phyloP scores from a whole-genome alignment of 2,888 invertebrate genomes.

The Caenorhabditis plicata region DNA sequence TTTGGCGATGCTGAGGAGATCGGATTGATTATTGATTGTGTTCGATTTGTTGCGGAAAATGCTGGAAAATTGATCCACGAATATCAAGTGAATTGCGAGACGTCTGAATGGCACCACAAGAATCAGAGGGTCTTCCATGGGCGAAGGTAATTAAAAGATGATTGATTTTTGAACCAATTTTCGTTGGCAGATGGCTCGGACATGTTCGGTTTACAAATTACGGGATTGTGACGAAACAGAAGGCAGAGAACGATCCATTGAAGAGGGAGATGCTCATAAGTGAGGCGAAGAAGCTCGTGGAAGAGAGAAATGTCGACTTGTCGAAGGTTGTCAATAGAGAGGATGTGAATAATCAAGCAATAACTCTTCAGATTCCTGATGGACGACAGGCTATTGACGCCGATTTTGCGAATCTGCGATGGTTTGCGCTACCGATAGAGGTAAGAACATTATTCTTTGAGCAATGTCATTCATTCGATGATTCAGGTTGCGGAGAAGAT shows the following conservation, averaged over 20 bases:
- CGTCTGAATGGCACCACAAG: constrained; percentile 86
- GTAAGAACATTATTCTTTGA: constrained; percentile 63
- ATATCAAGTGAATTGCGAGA: constrained; percentile 82
- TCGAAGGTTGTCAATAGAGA: constrained; percentile 7
- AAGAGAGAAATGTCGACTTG: no score
- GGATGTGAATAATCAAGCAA: constrained; percentile 1
- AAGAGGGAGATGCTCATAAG: not conserved
- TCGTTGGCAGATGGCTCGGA: constrained; percentile 74
- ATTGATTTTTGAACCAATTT: no score
- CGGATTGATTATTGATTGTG: constrained; percentile 73
- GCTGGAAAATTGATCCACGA: constrained; percentile 85
- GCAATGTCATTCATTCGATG: not conserved
- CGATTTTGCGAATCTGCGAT: constrained; percentile 76
- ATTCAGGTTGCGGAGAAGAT: constrained; percentile 14
- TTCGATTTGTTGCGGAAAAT: constrained; percentile 84
- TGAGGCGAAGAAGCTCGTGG: constrained; percentile 6
- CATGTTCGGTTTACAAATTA: constrained; percentile 16
- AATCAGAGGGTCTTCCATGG: constrained; percentile 78
- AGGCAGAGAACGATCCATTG: not conserved
- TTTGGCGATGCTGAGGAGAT: constrained; percentile 71
- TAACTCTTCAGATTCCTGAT: constrained; percentile 73
- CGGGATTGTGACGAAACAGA: constrained; percentile 6
- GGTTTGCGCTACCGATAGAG: constrained; percentile 87
- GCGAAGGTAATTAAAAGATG: no score
- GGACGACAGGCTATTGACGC: constrained; percentile 76